Conservation (phyloP, 2,888 invertebrate genomes). For the Fragum sueziense region DNA sequence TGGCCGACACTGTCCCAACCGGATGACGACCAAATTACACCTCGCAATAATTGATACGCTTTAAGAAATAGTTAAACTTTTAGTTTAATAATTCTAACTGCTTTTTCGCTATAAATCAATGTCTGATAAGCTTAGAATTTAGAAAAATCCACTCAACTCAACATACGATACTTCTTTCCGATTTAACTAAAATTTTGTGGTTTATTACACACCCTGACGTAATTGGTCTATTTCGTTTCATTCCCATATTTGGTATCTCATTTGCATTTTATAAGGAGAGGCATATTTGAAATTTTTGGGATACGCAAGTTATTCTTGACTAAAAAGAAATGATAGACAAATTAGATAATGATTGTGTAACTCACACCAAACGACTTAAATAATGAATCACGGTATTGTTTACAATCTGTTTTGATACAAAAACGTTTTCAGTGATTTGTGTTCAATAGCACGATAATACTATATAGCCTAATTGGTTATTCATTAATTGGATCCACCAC, state of each 20-base stretch:
- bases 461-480: too few species aligned
- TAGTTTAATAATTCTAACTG: background rate
- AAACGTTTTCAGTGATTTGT: too few species aligned
- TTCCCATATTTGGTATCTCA: slow-evolving; percentile 19
- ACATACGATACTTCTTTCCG: background rate
- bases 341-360: too few species aligned
- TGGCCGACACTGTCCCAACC: slow-evolving; percentile 57
- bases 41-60: slow-evolving; percentile 2
- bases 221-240: background rate
- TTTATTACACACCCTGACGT: background rate
- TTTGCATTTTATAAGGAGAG: slow-evolving; percentile 6
- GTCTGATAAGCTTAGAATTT: too few species aligned
- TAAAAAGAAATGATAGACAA: too few species aligned
- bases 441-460: too few species aligned
- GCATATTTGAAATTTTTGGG: slow-evolving; percentile 4
- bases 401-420: too few species aligned
- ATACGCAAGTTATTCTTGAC: background rate
- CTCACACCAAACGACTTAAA: too few species aligned
- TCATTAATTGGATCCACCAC: too few species aligned
- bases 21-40: slow-evolving; percentile 37
- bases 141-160: too few species aligned
- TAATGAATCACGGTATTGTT: too few species aligned
- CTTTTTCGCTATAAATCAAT: too few species aligned
- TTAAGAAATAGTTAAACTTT: slow-evolving; percentile 1
- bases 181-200: background rate